These are phyloP conservation scores for Tenualosa ilisha DNA, from an alignment of 2,797 vertebrate genomes.

Conservation along the genomic window DNA sequence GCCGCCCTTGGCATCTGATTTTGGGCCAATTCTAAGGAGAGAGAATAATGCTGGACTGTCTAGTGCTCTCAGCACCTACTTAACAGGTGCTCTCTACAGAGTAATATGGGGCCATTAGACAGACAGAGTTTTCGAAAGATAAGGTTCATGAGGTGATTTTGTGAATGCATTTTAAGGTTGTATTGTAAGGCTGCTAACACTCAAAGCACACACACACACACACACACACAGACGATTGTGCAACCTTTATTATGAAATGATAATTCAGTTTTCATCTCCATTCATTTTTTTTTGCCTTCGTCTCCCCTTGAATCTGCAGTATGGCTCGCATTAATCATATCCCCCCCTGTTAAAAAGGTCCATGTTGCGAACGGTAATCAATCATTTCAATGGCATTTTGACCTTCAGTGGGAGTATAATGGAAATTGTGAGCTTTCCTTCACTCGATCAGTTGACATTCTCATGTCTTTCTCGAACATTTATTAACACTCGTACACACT, in stretches of 20 bases:
- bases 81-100: not conserved
- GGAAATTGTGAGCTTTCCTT: slow-evolving; percentile 5
- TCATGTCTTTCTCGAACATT: not conserved
- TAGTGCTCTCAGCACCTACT: not conserved
- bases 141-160: not conserved
- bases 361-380: slow-evolving; percentile 32
- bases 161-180: not conserved
- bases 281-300: slow-evolving; percentile 40
- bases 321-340: slow-evolving; percentile 34
- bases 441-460: slow-evolving; percentile 20
- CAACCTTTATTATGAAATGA: slow-evolving; percentile 38
- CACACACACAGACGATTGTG: slow-evolving; percentile 4
- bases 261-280: slow-evolving; percentile 12
- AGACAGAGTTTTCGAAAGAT: not conserved
- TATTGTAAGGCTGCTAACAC: not conserved
- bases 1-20: not conserved
- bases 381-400: slow-evolving; percentile 36
- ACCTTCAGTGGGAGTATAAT: not conserved
- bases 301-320: slow-evolving; percentile 32
- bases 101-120: not conserved
- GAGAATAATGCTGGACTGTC: not conserved
- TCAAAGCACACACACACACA: not conserved
- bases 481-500: slow-evolving; percentile 16
- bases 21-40: not conserved
- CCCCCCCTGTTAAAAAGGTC: slow-evolving; percentile 61